A percentile compares a stretch with the other conserved stretches of the same genome.
Conservation (phyloP, 2,797 vertebrate genomes). For the Xyrichtys novacula region DNA sequence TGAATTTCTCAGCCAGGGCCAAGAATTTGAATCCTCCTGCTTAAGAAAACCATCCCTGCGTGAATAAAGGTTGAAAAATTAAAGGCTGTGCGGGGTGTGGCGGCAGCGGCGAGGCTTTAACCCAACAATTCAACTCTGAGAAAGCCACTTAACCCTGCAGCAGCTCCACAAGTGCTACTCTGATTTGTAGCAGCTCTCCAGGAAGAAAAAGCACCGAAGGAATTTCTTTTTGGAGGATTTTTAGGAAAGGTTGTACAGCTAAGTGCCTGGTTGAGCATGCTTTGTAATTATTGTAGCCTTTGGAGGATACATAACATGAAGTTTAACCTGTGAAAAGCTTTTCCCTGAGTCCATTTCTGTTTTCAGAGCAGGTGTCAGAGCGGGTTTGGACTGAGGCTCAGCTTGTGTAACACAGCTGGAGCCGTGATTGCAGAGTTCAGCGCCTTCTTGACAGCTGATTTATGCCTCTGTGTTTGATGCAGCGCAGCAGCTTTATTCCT, state of each 20-base stretch:
- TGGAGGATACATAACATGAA: conserved; percentile 7
- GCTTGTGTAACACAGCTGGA: conserved; percentile 47
- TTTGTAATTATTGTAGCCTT: conserved; percentile 39
- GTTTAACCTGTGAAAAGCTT: conserved; percentile 22
- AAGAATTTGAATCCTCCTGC: conserved; percentile 21
- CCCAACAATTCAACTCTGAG: conserved; percentile 32
- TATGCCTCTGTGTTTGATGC: conserved; percentile 31
- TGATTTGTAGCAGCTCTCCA: conserved; percentile 14
- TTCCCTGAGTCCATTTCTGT: conserved; percentile 1
- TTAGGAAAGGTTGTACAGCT: conserved; percentile 8
- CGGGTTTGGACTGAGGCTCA: conserved; percentile 1
- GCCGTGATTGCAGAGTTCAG: conserved; percentile 40
- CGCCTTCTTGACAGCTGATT: conserved; percentile 56
- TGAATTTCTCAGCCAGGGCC: conserved; percentile 26
- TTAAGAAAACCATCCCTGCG: conserved; percentile 24
- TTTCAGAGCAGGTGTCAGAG: conserved; percentile 34
- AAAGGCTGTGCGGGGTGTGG: conserved; percentile 45
- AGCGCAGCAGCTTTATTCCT: conserved; percentile 17
- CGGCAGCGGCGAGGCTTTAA: conserved; percentile 10
- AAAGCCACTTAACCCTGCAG: conserved; percentile 48
- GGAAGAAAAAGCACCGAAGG: conserved; percentile 12
- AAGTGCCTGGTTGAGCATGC: conserved; percentile 19
- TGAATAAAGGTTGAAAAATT: conserved; percentile 57
- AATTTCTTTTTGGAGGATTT: conserved; percentile 25
- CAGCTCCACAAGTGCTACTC: conserved; percentile 15